A percentile compares a stretch with the other conserved stretches of the same genome.
phyloP scores from a whole-genome alignment of 53 echinoderm and acorn worm genomes.

The Astropecten irregularis region DNA sequence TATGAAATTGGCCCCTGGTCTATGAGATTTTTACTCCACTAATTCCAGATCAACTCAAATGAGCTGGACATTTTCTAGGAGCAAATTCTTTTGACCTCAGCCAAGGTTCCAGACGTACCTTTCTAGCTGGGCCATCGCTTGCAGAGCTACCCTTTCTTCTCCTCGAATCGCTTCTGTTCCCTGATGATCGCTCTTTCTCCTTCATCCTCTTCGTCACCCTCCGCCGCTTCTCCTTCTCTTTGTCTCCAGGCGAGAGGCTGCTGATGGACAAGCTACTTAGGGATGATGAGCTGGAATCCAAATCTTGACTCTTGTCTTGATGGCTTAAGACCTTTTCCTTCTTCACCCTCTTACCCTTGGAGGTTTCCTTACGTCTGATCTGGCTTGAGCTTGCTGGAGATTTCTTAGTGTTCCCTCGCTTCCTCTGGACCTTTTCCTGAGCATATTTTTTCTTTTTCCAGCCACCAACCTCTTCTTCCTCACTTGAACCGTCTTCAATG shows the following conservation, averaged over 20 bases:
- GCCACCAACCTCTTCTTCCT: neutral
- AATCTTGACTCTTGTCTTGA: neutral
- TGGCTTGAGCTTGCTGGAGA: too few species aligned
- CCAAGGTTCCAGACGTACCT: too few species aligned
- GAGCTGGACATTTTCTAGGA: too few species aligned
- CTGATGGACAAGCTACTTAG: conserved; percentile 27
- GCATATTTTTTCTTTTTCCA: neutral
- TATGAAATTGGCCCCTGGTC: too few species aligned
- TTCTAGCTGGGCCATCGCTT: neutral
- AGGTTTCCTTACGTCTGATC: too few species aligned
- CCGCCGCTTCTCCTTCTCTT: neutral
- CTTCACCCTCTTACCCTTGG: neutral
- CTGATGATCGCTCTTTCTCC: neutral
- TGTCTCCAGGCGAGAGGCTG: conserved; percentile 21
- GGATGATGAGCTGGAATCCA: conserved; percentile 29
- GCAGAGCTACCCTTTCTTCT: neutral
- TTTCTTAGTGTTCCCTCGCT: too few species aligned
- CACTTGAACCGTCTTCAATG: neutral
- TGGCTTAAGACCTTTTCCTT: neutral
- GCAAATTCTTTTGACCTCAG: too few species aligned
- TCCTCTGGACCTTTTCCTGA: neutral
- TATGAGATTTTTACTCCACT: too few species aligned
- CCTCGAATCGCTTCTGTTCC: conserved; percentile 7
- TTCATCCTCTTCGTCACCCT: neutral
- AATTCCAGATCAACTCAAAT: too few species aligned